Evolutionary conservation across 2,888 invertebrate species (phyloP).

Genomic region (Subacronicta megacephala): DNA sequence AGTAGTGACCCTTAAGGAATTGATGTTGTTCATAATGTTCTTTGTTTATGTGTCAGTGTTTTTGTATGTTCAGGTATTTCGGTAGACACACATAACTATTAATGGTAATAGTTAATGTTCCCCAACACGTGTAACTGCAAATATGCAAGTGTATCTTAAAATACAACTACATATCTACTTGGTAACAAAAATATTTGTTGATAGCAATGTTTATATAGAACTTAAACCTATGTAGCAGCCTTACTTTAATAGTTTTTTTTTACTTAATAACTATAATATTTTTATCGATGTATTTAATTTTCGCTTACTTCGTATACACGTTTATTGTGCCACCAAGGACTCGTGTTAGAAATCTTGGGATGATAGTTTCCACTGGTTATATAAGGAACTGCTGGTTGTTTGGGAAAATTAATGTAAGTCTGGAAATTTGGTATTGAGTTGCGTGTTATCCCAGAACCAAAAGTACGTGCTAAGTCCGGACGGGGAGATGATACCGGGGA

Average conservation of each 20-base stretch:
- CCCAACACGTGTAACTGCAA: conserved; percentile 26
- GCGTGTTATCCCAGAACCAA: conserved; percentile 50
- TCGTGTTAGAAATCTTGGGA: conserved; percentile 39
- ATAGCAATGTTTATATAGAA: conserved; percentile 3
- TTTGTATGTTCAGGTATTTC: conserved; percentile 18
- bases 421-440: conserved; percentile 59
- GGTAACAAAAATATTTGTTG: conserved; percentile 10
- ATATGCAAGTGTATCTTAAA: conserved; percentile 53
- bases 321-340: conserved; percentile 68
- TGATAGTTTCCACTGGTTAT: conserved; percentile 35
- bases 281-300: conserved; percentile 40
- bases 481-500: conserved; percentile 40
- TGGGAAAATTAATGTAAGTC: conserved; percentile 63
- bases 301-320: conserved; percentile 68
- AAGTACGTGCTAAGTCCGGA: conserved; percentile 30
- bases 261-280: conserved; percentile 12
- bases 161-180: conserved; percentile 55
- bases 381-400: conserved; percentile 59
- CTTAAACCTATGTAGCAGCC: conserved; percentile 24
- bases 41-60: conserved; percentile 1
- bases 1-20: not conserved
- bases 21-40: conserved; percentile 8
- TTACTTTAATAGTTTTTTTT: conserved; percentile 3
- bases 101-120: conserved; percentile 52
- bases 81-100: conserved; percentile 53